Percentiles rank a stretch among this genome's conserved stretches.
Evolutionary conservation across 2,113 vertebrate genomes (phyloP).

Genomic region (Microcebus tavaratra): DNA sequence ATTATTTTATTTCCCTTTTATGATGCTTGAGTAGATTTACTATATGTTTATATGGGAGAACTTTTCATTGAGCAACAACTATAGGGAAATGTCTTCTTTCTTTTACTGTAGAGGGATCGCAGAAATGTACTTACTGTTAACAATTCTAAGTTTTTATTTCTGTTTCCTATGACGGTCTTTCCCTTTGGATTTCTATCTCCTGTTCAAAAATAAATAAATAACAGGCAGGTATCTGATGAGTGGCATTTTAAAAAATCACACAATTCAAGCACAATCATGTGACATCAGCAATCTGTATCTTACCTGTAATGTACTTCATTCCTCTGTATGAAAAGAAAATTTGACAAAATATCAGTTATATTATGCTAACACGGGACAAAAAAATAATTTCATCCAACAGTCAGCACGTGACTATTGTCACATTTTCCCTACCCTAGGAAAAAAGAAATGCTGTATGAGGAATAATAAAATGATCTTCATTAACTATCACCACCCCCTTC

Average conservation of each 20-base stretch:
- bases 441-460: background rate
- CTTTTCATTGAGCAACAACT: background rate
- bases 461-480: background rate
- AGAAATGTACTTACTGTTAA: constrained; percentile 73
- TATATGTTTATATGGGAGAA: background rate
- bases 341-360: constrained; percentile 54
- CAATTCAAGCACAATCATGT: background rate
- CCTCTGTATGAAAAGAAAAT: constrained; percentile 66
- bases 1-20: constrained; percentile 2
- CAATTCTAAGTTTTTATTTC: constrained; percentile 70
- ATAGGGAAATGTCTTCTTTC: background rate
- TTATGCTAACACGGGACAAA: background rate
- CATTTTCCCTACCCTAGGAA: background rate
- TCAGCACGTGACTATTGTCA: background rate
- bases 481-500: background rate
- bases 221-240: background rate
- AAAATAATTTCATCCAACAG: background rate
- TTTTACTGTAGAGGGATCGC: background rate
- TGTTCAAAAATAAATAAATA: constrained; percentile 50
- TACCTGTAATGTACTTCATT: constrained; percentile 70
- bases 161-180: constrained; percentile 54
- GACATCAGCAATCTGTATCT: constrained; percentile 3
- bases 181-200: constrained; percentile 58
- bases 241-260: background rate
- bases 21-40: background rate